A percentile compares a stretch with the other conserved stretches of the same genome.
These are phyloP conservation scores for Acanthochromis polyacanthus DNA, from an alignment of 2,113 vertebrate genomes.

Conservation along the genomic window DNA sequence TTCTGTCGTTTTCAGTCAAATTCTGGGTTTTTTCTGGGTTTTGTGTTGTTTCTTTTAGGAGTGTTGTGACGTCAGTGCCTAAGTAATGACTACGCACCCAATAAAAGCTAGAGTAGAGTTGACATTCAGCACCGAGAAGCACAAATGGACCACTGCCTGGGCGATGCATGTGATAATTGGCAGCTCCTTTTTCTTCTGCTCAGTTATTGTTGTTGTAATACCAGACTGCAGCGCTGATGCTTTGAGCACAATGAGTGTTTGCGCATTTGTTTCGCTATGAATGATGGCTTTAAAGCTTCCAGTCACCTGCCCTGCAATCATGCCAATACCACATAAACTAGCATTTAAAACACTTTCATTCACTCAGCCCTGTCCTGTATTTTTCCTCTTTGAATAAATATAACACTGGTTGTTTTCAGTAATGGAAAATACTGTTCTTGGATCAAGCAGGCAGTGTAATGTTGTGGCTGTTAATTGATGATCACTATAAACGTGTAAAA, in stretches of 20 bases:
- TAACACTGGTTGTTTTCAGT: neutral
- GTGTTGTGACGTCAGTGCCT: too few relatives aligned
- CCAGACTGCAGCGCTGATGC: conserved; percentile 3
- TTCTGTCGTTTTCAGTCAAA: too few relatives aligned
- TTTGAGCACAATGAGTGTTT: conserved; percentile 24
- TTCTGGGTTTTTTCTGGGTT: too few relatives aligned
- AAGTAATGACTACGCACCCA: neutral
- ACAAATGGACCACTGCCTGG: conserved; percentile 15
- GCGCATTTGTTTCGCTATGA: conserved; percentile 27
- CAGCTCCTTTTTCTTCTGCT: conserved; percentile 46
- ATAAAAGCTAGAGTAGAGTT: conserved; percentile 9
- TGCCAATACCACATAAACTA: neutral
- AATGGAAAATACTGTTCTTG: neutral
- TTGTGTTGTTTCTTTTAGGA: too few relatives aligned
- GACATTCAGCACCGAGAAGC: conserved; percentile 8
- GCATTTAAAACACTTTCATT: conserved; percentile 18
- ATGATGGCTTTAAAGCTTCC: neutral
- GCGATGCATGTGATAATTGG: conserved; percentile 38
- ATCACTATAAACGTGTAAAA: too few relatives aligned
- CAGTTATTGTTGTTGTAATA: conserved; percentile 52
- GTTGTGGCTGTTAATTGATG: too few relatives aligned
- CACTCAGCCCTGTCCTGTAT: neutral
- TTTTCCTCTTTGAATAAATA: neutral
- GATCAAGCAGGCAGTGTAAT: too few relatives aligned
- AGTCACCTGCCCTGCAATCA: conserved; percentile 46